Evolutionary conservation across 1,140 invertebrate species (phyloP).

Genomic region (Ericerus pela): DNA sequence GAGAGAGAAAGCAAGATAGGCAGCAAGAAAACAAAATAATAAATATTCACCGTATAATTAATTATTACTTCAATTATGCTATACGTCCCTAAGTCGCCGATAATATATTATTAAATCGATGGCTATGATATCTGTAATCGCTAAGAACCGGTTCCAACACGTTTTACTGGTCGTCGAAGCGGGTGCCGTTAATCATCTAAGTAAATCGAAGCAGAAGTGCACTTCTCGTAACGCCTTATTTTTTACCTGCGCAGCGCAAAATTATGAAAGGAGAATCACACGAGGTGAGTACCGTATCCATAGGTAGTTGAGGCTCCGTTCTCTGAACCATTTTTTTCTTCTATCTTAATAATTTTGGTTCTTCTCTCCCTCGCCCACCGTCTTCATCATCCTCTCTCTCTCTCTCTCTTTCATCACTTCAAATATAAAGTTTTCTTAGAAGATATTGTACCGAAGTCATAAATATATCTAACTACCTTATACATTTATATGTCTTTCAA

Average conservation of each 20-base stretch:
- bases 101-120: conserved; percentile 12
- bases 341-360: too few relatives aligned
- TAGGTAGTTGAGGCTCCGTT: too few relatives aligned
- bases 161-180: background rate
- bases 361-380: too few relatives aligned
- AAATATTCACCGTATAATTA: conserved; percentile 9
- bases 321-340: too few relatives aligned
- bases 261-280: too few relatives aligned
- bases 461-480: too few relatives aligned
- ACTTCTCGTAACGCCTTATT: conserved; percentile 4
- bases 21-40: background rate
- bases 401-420: too few relatives aligned
- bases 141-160: background rate
- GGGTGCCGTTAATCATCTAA: conserved; percentile 11
- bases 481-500: too few relatives aligned
- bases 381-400: too few relatives aligned
- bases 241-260: background rate
- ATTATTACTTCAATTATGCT: conserved; percentile 12
- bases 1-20: background rate
- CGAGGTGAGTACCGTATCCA: too few relatives aligned
- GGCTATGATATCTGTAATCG: conserved; percentile 8
- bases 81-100: conserved; percentile 6
- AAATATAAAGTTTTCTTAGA: too few relatives aligned
- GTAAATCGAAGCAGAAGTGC: conserved; percentile 10
- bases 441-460: too few relatives aligned